These are phyloP conservation scores for Doris montereyensis DNA, from an alignment of 2,888 invertebrate genomes.

Conservation along the genomic window DNA sequence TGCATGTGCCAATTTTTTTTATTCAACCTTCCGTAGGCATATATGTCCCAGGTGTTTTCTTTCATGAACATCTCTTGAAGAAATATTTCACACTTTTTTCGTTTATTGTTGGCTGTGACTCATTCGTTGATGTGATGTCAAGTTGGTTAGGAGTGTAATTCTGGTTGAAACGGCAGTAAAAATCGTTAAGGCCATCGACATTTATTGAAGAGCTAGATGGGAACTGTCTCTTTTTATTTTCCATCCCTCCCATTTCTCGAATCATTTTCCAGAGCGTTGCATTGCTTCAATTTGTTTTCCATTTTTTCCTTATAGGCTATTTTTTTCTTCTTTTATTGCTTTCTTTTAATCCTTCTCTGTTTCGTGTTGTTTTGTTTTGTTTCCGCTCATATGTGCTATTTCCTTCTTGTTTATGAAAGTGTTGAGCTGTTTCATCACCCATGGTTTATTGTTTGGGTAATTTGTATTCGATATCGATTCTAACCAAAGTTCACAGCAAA, in stretches of 20 bases:
- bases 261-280: not conserved
- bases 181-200: not conserved
- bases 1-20: too few species aligned
- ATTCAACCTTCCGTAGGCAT: too few species aligned
- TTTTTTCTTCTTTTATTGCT: not conserved
- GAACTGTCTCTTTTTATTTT: not conserved
- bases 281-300: not conserved
- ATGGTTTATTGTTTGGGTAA: not conserved
- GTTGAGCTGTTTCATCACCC: not conserved
- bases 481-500: not conserved
- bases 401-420: not conserved
- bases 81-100: too few species aligned
- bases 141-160: too few species aligned
- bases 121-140: too few species aligned
- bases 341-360: not conserved
- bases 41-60: too few species aligned
- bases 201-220: not conserved
- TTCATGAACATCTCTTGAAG: too few species aligned
- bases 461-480: not conserved
- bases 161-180: not conserved
- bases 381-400: not conserved
- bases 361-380: not conserved
- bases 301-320: not conserved
- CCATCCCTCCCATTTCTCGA: not conserved
- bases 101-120: too few species aligned